phyloP scores from a whole-genome alignment of 2,797 vertebrate genomes.

The Nyctibius grandis region DNA sequence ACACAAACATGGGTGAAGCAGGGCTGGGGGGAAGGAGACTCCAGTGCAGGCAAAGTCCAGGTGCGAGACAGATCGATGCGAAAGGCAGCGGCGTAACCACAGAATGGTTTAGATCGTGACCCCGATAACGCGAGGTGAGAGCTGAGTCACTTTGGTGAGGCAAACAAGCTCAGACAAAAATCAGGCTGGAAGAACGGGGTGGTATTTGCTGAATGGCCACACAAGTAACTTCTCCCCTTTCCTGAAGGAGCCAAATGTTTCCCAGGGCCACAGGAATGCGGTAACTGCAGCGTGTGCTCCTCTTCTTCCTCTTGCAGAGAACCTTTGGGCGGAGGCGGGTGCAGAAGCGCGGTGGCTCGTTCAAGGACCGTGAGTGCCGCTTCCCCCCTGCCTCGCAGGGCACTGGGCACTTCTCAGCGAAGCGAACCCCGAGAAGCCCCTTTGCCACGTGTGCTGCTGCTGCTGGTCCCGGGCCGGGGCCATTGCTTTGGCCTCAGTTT shows the following conservation, averaged over 20 bases:
- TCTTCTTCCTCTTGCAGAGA: constrained; percentile 70
- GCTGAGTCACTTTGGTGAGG: constrained; percentile 23
- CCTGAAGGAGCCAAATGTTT: not conserved
- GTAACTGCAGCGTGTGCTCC: not conserved
- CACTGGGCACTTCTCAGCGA: rapidly evolving
- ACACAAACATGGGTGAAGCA: not conserved
- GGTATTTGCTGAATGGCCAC: not conserved
- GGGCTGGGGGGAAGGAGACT: not conserved
- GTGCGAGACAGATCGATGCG: not conserved
- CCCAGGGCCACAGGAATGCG: not conserved
- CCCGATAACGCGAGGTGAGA: not conserved
- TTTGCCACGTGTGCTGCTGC: not conserved
- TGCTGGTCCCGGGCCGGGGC: not conserved
- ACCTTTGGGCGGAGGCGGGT: constrained; percentile 82
- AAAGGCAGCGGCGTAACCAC: not conserved
- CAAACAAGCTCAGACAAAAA: not conserved
- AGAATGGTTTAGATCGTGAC: not conserved
- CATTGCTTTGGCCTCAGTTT: not conserved
- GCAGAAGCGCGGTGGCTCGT: constrained; percentile 85
- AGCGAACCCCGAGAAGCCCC: not conserved
- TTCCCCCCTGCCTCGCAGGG: not conserved
- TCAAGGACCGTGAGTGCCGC: constrained; percentile 90
- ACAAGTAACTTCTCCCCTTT: not conserved
- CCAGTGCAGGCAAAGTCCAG: constrained; percentile 26
- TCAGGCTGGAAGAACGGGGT: not conserved